These are phyloP conservation scores for Melitaea athalia DNA, from an alignment of 2,888 invertebrate species.

Conservation along the genomic window DNA sequence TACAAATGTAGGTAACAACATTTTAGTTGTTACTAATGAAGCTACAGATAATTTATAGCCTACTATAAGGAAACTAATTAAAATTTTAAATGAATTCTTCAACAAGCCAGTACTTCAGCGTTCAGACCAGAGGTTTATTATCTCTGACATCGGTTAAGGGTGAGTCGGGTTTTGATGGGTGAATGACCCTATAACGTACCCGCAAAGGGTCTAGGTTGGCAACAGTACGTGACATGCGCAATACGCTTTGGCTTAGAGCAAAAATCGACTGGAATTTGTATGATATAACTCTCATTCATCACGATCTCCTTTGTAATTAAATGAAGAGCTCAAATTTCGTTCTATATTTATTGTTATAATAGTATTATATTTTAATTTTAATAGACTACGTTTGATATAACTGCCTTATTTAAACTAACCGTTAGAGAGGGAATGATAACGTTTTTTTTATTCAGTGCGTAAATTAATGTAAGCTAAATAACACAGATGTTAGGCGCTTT, in stretches of 20 bases:
- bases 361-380: too few species aligned
- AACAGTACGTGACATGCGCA: slow-evolving; percentile 67
- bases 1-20: not conserved
- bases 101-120: not conserved
- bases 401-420: too few species aligned
- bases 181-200: slow-evolving; percentile 36
- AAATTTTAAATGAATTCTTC: not conserved
- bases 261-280: slow-evolving; percentile 20
- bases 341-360: too few species aligned
- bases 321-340: too few species aligned
- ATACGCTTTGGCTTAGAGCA: slow-evolving; percentile 46
- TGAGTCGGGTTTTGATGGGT: slow-evolving; percentile 27
- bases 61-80: not conserved
- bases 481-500: too few species aligned
- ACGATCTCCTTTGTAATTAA: too few species aligned
- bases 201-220: slow-evolving; percentile 43
- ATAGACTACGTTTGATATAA: too few species aligned
- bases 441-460: not conserved
- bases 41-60: not conserved
- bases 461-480: not conserved
- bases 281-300: too few species aligned
- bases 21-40: not conserved
- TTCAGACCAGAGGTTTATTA: not conserved
- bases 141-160: slow-evolving; percentile 20
- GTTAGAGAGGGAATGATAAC: too few species aligned